Evolutionary conservation across 2,797 vertebrate species (phyloP).

Genomic region (Typhlichthys eigenmanni): DNA sequence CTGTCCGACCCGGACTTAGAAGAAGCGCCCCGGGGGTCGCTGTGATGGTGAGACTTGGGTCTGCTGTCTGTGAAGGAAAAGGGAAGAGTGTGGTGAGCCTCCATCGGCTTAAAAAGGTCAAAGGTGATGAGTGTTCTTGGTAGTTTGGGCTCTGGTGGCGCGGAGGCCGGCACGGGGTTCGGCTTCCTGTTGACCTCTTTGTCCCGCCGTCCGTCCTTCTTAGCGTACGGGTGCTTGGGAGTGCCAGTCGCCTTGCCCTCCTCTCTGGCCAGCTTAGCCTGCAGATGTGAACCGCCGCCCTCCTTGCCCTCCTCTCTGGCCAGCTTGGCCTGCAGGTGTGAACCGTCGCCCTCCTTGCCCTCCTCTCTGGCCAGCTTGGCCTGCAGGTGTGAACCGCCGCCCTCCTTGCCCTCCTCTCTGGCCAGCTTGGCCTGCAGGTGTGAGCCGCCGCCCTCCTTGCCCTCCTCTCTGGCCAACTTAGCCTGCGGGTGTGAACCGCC

Average conservation of each 20-base stretch:
- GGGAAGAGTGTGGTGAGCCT: slow-evolving; percentile 65
- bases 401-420: slow-evolving; percentile 56
- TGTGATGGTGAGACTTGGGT: slow-evolving; percentile 68
- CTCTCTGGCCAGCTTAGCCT: slow-evolving; percentile 44
- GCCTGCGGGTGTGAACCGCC: slow-evolving; percentile 1
- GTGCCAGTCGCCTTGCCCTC: slow-evolving; percentile 41
- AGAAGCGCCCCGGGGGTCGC: slow-evolving; percentile 76
- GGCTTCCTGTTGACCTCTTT: slow-evolving; percentile 58
- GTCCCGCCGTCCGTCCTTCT: slow-evolving; percentile 67
- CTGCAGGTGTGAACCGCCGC: background rate
- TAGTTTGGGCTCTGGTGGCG: slow-evolving; percentile 68
- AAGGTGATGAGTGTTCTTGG: slow-evolving; percentile 74
- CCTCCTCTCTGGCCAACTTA: slow-evolving; percentile 54
- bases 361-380: slow-evolving; percentile 53
- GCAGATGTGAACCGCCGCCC: background rate
- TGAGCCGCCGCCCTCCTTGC: slow-evolving; percentile 32
- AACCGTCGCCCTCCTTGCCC: slow-evolving; percentile 37
- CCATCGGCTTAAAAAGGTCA: slow-evolving; percentile 77
- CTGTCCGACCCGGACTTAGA: slow-evolving; percentile 74
- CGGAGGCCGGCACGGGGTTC: slow-evolving; percentile 67
- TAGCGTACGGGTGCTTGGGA: slow-evolving; percentile 43
- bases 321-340: slow-evolving; percentile 22
- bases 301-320: slow-evolving; percentile 59
- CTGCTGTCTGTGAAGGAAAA: slow-evolving; percentile 77
- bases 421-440: slow-evolving; percentile 32